Percentiles rank a stretch among this genome's conserved stretches.
Evolutionary conservation across 2,888 invertebrate species (phyloP).

Genomic region (Andrena fulva): DNA sequence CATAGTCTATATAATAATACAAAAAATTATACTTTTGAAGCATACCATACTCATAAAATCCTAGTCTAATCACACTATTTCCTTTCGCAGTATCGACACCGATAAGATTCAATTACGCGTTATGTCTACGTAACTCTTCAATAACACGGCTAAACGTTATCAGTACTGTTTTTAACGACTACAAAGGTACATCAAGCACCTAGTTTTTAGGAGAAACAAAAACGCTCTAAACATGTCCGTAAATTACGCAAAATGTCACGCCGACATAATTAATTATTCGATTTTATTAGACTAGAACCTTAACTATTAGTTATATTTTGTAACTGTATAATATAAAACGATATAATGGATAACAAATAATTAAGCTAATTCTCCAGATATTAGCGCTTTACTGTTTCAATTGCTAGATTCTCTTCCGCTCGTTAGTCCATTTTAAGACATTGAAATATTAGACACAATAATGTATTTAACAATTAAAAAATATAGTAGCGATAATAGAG

Average conservation of each 20-base stretch:
- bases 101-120: constrained; percentile 1
- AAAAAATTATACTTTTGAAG: constrained; percentile 45
- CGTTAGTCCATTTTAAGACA: constrained; percentile 36
- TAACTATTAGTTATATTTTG: constrained; percentile 40
- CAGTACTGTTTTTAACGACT: constrained; percentile 15
- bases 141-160: constrained; percentile 25
- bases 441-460: constrained; percentile 35
- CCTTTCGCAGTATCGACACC: constrained; percentile 1
- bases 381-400: constrained; percentile 17
- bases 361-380: constrained; percentile 40
- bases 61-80: constrained; percentile 37
- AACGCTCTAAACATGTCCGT: constrained; percentile 1
- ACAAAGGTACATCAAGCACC: background rate
- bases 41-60: constrained; percentile 40
- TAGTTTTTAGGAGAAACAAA: constrained; percentile 15
- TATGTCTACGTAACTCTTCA: constrained; percentile 12
- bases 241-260: constrained; percentile 26
- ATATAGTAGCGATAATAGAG: constrained; percentile 38
- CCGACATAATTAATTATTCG: constrained; percentile 19
- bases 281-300: constrained; percentile 54
- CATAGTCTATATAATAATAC: constrained; percentile 24
- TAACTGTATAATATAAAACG: constrained; percentile 27
- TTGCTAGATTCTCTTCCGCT: constrained; percentile 16
- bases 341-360: constrained; percentile 30
- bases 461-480: constrained; percentile 47